These are phyloP conservation scores for Opisthograptis luteolata DNA, from an alignment of 2,888 invertebrate species.

Conservation along the genomic window DNA sequence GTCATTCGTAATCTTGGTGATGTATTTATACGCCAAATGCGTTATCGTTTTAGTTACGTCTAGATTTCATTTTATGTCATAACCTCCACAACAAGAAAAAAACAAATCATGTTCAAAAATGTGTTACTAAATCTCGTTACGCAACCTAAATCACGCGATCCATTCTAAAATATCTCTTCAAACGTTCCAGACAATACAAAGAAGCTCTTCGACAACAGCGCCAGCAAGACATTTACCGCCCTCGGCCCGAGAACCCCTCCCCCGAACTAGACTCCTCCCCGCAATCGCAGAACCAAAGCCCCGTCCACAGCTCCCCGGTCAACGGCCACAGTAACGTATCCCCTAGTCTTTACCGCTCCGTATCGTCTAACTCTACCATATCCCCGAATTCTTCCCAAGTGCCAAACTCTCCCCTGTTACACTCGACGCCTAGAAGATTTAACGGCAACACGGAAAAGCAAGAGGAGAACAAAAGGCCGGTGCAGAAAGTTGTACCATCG, in stretches of 20 bases:
- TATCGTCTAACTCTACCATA: slow-evolving; percentile 63
- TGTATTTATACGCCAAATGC: no score
- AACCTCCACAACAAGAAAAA: background rate
- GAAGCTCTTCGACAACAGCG: slow-evolving; percentile 94
- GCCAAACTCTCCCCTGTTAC: slow-evolving; percentile 77
- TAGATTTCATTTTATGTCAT: background rate
- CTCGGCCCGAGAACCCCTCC: slow-evolving; percentile 85
- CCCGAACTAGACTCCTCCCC: slow-evolving; percentile 83
- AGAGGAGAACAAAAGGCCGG: slow-evolving; percentile 86
- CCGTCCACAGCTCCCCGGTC: slow-evolving; percentile 74
- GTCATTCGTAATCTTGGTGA: no score
- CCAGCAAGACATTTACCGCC: slow-evolving; percentile 91
- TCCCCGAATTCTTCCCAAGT: slow-evolving; percentile 66
- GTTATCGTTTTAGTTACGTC: background rate
- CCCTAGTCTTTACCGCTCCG: slow-evolving; percentile 68
- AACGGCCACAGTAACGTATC: slow-evolving; percentile 85
- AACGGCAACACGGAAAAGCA: slow-evolving; percentile 68
- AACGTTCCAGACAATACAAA: slow-evolving; percentile 90
- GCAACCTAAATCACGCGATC: background rate
- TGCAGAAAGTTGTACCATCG: slow-evolving; percentile 92
- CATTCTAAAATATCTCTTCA: slow-evolving; percentile 13
- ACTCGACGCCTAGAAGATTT: slow-evolving; percentile 79
- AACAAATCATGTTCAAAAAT: slow-evolving; percentile 16
- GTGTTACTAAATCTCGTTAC: slow-evolving; percentile 32
- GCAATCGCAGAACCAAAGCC: slow-evolving; percentile 81